Evolutionary conservation across 1,140 invertebrate species (phyloP), one percentile per base, ranked within the genome.

Genomic region (Drosophila ananassae): DNA sequence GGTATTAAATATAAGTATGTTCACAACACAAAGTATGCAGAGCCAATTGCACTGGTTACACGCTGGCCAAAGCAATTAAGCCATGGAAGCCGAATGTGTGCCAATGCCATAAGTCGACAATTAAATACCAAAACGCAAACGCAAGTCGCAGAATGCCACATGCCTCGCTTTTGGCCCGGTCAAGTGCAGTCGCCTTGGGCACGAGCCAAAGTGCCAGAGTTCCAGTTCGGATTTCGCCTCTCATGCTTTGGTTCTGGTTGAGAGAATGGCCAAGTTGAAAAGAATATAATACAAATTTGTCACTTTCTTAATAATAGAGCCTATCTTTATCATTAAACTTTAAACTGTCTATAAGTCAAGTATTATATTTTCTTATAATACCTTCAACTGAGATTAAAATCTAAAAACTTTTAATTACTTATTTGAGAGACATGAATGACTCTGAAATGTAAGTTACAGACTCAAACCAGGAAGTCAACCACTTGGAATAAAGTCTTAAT

Each of bases 21-120:
- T 10, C 37, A 28, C 22, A 52, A 28, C 47, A 34, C 8, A n/a
- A 22, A 9, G 9, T 30, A 63, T 53, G 58, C 22, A 12, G 37
- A 44, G 44, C 32, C 51, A 69, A 46, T 69, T 69, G 66, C 63
- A 69, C 66, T 68, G 66, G 62, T 69, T 69, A 56, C 66, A 53
- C 71, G 59, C 46, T 54, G 82, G 82, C 63, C 82, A 68, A 72
- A 87, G 47, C 82, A 77, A 85, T 85, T 85, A 87, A 87, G 69
- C 74, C 62, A 60, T 87, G 79, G 51, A 72, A 28, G 25, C 25
- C 25, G 7, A 82, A 85, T 78, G 74, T 81, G 57, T 87, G 82
- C 83, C 82, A 85, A 87, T 85, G 82, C 82, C 82, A 87, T 62
- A 51, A 75, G 51, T 44, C 52, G 77, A 79, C 73, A 78, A 79